Evolutionary conservation across 1,140 invertebrate species (phyloP).

Genomic region (Colletes latitarsis): DNA sequence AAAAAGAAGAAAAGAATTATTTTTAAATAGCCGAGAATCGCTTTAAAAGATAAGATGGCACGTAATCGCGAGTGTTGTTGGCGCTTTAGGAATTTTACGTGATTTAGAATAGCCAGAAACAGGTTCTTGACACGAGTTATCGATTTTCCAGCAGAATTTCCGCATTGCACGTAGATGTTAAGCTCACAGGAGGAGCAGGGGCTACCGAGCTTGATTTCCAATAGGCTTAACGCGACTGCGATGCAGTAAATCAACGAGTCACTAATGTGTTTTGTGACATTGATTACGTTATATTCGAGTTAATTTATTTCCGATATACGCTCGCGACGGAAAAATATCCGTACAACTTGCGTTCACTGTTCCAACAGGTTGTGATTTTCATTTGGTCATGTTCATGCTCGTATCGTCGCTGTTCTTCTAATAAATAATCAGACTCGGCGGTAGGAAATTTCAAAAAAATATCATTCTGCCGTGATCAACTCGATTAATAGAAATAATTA

Average conservation of each 20-base stretch:
- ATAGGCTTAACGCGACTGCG: slow-evolving; percentile 33
- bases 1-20: background rate
- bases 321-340: too few species aligned
- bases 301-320: background rate
- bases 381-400: too few species aligned
- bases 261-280: slow-evolving; percentile 29
- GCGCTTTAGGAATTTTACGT: background rate
- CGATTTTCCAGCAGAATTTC: slow-evolving; percentile 57
- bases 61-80: background rate
- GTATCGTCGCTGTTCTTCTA: background rate
- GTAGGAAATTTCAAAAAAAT: too few species aligned
- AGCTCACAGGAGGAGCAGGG: slow-evolving; percentile 13
- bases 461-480: background rate
- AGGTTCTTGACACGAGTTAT: slow-evolving; percentile 58
- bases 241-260: slow-evolving; percentile 30
- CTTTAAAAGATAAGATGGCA: too few species aligned
- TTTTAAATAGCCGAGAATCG: background rate
- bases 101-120: slow-evolving; percentile 37
- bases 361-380: too few species aligned
- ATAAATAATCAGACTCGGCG: too few species aligned
- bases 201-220: slow-evolving; percentile 48
- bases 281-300: slow-evolving; percentile 3
- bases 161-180: slow-evolving; percentile 49
- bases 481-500: background rate
- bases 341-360: too few species aligned